Evolutionary conservation across 1,140 invertebrate genomes (phyloP).

Genomic region (Pseudomyrmex pallidus): DNA sequence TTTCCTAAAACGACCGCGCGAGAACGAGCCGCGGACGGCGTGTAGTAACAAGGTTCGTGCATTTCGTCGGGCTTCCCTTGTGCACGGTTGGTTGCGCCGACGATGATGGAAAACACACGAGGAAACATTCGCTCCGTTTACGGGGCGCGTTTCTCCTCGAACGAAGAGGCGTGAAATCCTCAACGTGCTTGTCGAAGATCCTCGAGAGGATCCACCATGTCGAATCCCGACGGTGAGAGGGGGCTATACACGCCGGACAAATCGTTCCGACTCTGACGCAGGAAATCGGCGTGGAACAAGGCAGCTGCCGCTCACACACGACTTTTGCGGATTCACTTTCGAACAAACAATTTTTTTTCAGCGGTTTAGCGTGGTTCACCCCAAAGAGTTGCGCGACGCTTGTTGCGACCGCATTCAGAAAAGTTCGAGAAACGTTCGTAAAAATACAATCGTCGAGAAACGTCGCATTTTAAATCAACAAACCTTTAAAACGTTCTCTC

Average conservation of each 20-base stretch:
- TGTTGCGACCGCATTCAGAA: background rate
- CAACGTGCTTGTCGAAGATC: slow-evolving; percentile 34
- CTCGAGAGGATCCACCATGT: slow-evolving; percentile 52
- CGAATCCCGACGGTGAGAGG: slow-evolving; percentile 60
- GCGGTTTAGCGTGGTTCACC: slow-evolving; percentile 24
- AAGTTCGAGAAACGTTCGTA: background rate
- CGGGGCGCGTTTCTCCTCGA: slow-evolving; percentile 41
- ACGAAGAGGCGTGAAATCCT: slow-evolving; percentile 73
- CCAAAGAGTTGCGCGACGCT: background rate
- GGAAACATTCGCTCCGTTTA: slow-evolving; percentile 17
- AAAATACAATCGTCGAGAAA: no score
- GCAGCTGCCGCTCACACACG: slow-evolving; percentile 57
- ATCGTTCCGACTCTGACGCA: slow-evolving; percentile 61
- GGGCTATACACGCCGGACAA: slow-evolving; percentile 48
- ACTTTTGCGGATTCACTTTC: slow-evolving; percentile 28
- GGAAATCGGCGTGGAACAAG: slow-evolving; percentile 68
- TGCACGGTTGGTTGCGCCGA: slow-evolving; percentile 33
- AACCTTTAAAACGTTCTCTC: background rate
- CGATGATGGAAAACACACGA: slow-evolving; percentile 31
- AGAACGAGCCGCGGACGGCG: slow-evolving; percentile 23
- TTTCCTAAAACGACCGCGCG: background rate
- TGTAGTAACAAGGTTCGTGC: slow-evolving; percentile 26
- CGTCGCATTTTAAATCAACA: no score
- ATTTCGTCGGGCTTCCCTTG: slow-evolving; percentile 10
- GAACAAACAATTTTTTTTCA: background rate